Evolutionary conservation across 2,113 vertebrate species (phyloP), one percentile per base, ranked within the genome.

Genomic region (Cygnus buccinator): DNA sequence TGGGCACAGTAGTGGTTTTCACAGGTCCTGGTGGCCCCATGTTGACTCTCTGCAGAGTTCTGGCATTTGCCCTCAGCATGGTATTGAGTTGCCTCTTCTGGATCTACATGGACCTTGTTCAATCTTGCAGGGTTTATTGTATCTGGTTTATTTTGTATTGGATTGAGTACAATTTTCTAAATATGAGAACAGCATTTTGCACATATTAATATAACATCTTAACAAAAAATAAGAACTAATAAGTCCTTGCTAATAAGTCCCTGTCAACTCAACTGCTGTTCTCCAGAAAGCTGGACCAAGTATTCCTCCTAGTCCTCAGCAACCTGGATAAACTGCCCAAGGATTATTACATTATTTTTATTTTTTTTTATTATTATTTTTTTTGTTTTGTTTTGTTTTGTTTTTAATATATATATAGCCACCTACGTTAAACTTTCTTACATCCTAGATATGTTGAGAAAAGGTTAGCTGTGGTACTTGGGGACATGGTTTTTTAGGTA

Each of bases 1-100:
- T 0, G 2, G 37, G 7, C 21, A 31, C 1, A 3, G 29, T 10
- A n/a, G 41, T 2, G 3, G 31, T 33, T 83, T 41, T 23, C 31
- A 35, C 16, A 35, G 39, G 26, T 26, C 48, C 1, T 31, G 21
- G 13, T 70, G 28, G 26, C 11, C 39, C 13, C 59, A 44, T 1
- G 2, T 21, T 9, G 23, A 18, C 19, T 7, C 20, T 29, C 23
- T 57, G 66, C 13, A 37, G 71, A 67, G 12, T 12, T 31, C 28
- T 55, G 43, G 9, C 25, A 13, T 71, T 35, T 82, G 11, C 2
- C 23, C 11, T 5, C 8, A 29, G 2, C 11, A 5, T 0, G 8
- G 15, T 22, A 9, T 10, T 46, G 22, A 57, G 39, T 33, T 31
- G 4, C 13, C 29, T 50, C n/a, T 68, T 76, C 55, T n/a, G 9